Evolutionary conservation across 2,113 vertebrate genomes (phyloP).

Genomic region (Oncorhynchus gorbuscha): DNA sequence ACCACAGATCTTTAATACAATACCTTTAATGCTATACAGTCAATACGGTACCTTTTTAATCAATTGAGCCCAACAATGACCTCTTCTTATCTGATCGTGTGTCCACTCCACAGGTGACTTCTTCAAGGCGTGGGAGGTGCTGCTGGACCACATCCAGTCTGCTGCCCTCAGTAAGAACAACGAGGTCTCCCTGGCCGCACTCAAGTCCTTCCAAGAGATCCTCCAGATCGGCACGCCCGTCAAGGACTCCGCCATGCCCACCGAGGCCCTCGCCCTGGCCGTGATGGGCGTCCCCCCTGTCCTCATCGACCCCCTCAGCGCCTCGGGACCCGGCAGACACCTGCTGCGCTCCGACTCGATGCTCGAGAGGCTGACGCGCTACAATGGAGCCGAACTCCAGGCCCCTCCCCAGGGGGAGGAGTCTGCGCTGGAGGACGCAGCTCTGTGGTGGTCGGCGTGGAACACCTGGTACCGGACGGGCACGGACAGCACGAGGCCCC

Average conservation of each 20-base stretch:
- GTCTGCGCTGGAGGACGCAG: slow-evolving; percentile 83
- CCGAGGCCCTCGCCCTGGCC: slow-evolving; percentile 71
- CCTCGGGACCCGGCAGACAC: slow-evolving; percentile 83
- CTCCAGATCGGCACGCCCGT: slow-evolving; percentile 92
- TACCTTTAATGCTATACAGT: no score
- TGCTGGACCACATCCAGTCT: slow-evolving; percentile 96
- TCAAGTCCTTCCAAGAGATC: slow-evolving; percentile 99
- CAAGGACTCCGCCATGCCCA: slow-evolving; percentile 86
- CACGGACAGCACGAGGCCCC: slow-evolving; percentile 91
- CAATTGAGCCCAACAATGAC: not conserved
- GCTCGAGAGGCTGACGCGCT: slow-evolving; percentile 85
- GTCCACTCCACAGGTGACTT: slow-evolving; percentile 83
- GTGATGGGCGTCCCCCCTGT: slow-evolving; percentile 83
- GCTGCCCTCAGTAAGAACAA: slow-evolving; percentile 98
- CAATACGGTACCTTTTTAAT: not conserved
- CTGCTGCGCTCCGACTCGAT: slow-evolving; percentile 89
- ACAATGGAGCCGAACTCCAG: slow-evolving; percentile 64
- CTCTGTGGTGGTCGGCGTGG: slow-evolving; percentile 98
- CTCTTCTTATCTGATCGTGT: not conserved
- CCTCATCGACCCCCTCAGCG: slow-evolving; percentile 83
- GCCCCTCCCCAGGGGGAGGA: slow-evolving; percentile 81
- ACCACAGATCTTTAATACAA: no score
- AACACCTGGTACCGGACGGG: slow-evolving; percentile 95
- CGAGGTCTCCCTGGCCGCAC: slow-evolving; percentile 94
- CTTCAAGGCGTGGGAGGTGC: slow-evolving; percentile 95